Conservation (phyloP, 2,888 invertebrate genomes). For the Netelia inedita region DNA sequence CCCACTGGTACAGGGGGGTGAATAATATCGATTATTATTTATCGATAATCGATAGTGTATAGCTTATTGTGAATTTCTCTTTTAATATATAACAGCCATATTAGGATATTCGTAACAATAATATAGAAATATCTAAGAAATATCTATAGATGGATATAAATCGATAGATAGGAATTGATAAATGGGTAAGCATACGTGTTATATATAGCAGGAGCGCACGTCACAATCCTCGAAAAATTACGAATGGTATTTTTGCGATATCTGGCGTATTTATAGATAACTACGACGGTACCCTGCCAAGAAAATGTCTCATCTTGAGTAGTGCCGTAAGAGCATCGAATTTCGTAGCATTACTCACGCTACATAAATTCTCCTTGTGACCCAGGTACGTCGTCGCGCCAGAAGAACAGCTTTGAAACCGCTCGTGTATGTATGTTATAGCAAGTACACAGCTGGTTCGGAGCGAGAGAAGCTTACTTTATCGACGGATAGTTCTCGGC, state of each 20-base stretch:
- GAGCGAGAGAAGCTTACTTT: conserved; percentile 26
- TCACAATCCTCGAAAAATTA: conserved; percentile 25
- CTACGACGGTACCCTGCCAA: conserved; percentile 49
- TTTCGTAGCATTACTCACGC: conserved; percentile 66
- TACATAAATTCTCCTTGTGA: conserved; percentile 68
- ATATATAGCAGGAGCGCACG: not conserved
- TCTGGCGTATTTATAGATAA: conserved; percentile 32
- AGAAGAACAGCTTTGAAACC: conserved; percentile 48
- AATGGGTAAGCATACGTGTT: no score
- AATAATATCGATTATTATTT: no score
- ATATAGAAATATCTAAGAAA: no score
- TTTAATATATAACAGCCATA: no score
- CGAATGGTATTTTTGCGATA: conserved; percentile 45
- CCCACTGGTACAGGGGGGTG: no score
- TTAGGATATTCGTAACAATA: no score
- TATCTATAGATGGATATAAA: no score
- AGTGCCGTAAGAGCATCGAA: conserved; percentile 64
- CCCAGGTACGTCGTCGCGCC: conserved; percentile 8
- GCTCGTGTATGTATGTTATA: conserved; percentile 13
- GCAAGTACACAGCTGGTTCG: conserved; percentile 1
- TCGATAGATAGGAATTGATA: no score
- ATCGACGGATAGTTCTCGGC: conserved; percentile 63
- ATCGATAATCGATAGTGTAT: no score
- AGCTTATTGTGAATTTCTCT: no score
- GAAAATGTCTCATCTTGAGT: conserved; percentile 59